Base-by-base conservation (phyloP, 1,140 invertebrate genomes). In the Leptopilina boulardi region DNA sequence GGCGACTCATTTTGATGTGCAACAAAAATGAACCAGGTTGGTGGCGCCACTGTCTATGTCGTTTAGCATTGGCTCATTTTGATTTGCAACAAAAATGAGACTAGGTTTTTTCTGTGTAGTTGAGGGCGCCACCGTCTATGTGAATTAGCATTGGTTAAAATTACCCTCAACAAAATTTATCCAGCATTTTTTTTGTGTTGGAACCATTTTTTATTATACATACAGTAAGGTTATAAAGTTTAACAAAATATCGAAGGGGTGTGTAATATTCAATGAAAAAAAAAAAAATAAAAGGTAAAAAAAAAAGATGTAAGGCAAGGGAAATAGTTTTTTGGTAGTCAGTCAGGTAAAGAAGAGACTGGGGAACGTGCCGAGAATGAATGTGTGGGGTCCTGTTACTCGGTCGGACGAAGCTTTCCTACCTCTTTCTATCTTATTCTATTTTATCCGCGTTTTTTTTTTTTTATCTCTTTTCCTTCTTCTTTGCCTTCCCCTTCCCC, bases 361-460 rank as follows among this genome's bases (percentile, higher is more conserved):
- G 81, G 78, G 82, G 83, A 88, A 89, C 87, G 87, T 89, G 86
- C 87, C 83, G 86, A 81, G 87, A 89, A 89, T 88, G 85, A 86
- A 87, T 87, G 82, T 77, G 75, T 74, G 76, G 75, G 79, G 83
- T 73, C 71, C 80, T 79, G 84, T 87, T 83, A 85, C 82, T 80
- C 82, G 85, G 78, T 82, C 84, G 79, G 83, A 79, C 81, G 81
- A 78, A 80, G 79, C 80, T 80, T 70, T 73, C n/a, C 73, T 75
- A 44, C 21, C 38, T 47, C 71, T 44, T 44, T 34, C 54, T 76
- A 42, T 70, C 38, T 74, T 66, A 66, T 66, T 66, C 54, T 59
- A 59, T 59, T 23, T 23, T 59, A 18, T 59, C 11, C 51, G 1
- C 3, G n/a, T 74, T 3, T 18, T 21, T 21, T 38, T 13, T 34